Evolutionary conservation across 2,888 invertebrate genomes (phyloP), one percentile per base, ranked within the genome.

Genomic region (Melanostoma scalare): DNA sequence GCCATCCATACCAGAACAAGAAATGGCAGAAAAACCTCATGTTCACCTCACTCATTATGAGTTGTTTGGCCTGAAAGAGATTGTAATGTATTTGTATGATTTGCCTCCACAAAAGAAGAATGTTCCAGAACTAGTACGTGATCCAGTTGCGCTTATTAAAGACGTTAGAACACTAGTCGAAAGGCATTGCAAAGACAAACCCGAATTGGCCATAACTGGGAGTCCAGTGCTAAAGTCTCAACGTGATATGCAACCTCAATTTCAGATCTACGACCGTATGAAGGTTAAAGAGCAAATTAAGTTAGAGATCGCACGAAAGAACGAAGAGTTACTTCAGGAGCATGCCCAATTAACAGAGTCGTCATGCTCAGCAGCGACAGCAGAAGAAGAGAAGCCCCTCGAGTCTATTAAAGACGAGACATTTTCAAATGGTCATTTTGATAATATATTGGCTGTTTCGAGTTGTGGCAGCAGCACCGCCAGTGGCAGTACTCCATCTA

Each of bases 71-170:
- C 92, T 96, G 2, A 96, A 96, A 93, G 96, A 96, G 65, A 96
- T 99, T 87, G 96, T 98, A 30, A 95, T 96, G 93, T 98, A 97
- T 92, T 92, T 99, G 20, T 97, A 97, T 89, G 95, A 96, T 89
- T 92, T 98, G 88, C 97, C 98, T 9, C 94, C 96, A 0, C 96
- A 96, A 78, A 96, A 97, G 89, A 97, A 97, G 91, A 96, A 96
- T 73, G 96, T 99, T 38, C 99, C 99, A 1, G 97, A 97, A 87
- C 92, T 98, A 60, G 94, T 99, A 31, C 93, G 94, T 0, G 96
- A 98, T 90, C 97, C 98, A 0, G 96, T 98, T 46, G 96, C 96
- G 0, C 92, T 99, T 46, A 96, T 99, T 63, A 94, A 95, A 84
- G 98, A 98, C 89, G 96, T 98, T 3, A 93, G 98, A 86, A 95